Evolutionary conservation across 1,140 invertebrate genomes (phyloP).

Genomic region (Lordiphosa mommai): DNA sequence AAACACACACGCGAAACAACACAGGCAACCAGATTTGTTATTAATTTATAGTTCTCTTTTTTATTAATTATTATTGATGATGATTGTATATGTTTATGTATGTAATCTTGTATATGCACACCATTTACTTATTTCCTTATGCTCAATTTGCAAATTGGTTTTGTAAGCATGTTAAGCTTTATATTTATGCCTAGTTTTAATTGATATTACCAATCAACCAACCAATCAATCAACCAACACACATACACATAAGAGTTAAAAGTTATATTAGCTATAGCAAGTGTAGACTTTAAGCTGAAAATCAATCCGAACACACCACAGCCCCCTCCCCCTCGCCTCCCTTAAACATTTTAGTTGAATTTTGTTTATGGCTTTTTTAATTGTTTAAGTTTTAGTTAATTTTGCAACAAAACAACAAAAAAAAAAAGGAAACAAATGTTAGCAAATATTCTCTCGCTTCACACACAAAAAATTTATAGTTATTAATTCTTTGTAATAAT

Average conservation of each 20-base stretch:
- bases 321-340: neutral
- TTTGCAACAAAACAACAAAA: slow-evolving; percentile 20
- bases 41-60: slow-evolving; percentile 46
- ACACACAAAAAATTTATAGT: slow-evolving; percentile 45
- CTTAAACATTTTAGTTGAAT: slow-evolving; percentile 56
- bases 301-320: neutral
- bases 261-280: slow-evolving; percentile 40
- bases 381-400: slow-evolving; percentile 68
- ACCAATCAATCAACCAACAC: neutral
- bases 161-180: slow-evolving; percentile 60
- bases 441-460: slow-evolving; percentile 36
- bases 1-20: slow-evolving; percentile 19
- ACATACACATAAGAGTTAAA: slow-evolving; percentile 27
- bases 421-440: slow-evolving; percentile 22
- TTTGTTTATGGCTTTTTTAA: slow-evolving; percentile 67
- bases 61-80: slow-evolving; percentile 1
- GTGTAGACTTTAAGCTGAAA: slow-evolving; percentile 36
- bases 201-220: slow-evolving; percentile 51
- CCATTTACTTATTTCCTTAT: slow-evolving; percentile 72
- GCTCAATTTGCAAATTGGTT: slow-evolving; percentile 58
- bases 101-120: slow-evolving; percentile 57
- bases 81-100: slow-evolving; percentile 23
- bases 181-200: slow-evolving; percentile 72
- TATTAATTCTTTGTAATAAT: slow-evolving; percentile 49
- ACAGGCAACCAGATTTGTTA: slow-evolving; percentile 51